Evolutionary conservation across 2,113 vertebrate genomes (phyloP), one percentile per base, ranked within the genome.

Genomic region (Chaetodon auriga): DNA sequence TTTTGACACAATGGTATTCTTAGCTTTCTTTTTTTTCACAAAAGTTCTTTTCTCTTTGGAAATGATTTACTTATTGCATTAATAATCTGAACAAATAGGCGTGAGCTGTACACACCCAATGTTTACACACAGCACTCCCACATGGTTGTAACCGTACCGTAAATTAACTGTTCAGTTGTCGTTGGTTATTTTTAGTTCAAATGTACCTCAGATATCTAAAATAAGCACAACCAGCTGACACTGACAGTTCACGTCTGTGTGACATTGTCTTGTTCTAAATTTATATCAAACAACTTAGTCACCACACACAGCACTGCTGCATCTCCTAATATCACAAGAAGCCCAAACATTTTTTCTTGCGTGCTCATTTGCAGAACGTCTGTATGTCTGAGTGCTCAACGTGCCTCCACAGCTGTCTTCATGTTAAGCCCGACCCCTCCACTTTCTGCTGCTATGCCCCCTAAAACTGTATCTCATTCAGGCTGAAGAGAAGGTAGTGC

Each of bases 191-290:
- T 81, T 69, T 87, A 38, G 61, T 51, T 72, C 18, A 73, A 62
- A 66, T 16, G n/a, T 68, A 45, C 25, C 25, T 78, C 61, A 49
- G 15, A 75, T 65, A 43, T 58, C 36, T 81, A 66, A 87, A 90
- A 78, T 75, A 53, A 85, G 51, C 35, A 8, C 35, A 54, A 7
- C 16, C 3, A 10, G 4, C 10, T 6, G 30, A 48, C 12, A 30
- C n/a, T n/a, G 6, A 1, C 55, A 54, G 45, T 57, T 51, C 9
- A n/a, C 45, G 9, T 4, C 10, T 63, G 19, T 48, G 12, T 54
- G 53, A 65, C 48, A 54, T 6, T 43, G 30, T 25, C 72, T 78
- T 68, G 23, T 63, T 80, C 65, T 82, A 74, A 74, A 76, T 73
- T 66, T 65, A 54, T 18, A 83, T 83, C 62, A 41, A 54, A 81